These are phyloP conservation scores for Sorex fumeus DNA, from an alignment of 2,113 vertebrate genomes.

Conservation along the genomic window DNA sequence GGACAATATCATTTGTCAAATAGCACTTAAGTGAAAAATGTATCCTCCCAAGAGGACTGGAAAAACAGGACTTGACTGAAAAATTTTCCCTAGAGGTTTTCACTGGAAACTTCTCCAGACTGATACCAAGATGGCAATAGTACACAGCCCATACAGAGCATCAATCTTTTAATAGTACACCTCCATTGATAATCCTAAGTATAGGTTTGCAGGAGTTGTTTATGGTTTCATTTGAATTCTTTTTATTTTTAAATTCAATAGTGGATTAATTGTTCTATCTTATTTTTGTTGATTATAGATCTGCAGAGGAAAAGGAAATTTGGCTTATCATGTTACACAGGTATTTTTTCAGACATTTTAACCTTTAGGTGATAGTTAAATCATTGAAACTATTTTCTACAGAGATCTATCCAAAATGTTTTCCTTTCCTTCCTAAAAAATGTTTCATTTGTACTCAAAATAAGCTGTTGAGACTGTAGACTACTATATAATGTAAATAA, in stretches of 20 bases:
- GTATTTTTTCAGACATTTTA: constrained; percentile 87
- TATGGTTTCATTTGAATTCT: neutral
- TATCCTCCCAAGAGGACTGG: neutral
- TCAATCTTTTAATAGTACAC: neutral
- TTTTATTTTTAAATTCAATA: neutral
- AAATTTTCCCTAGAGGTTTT: neutral
- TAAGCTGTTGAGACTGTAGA: neutral
- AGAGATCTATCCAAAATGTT: neutral
- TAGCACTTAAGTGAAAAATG: neutral
- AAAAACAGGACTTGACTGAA: too few relatives aligned
- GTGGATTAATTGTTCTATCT: constrained; percentile 67
- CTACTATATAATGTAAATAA: constrained; percentile 23
- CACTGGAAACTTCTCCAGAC: neutral
- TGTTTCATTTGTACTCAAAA: constrained; percentile 27
- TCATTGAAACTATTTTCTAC: constrained; percentile 46
- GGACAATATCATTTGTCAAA: neutral
- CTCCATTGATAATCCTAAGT: neutral
- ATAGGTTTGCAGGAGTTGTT: neutral
- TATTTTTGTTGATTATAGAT: constrained; percentile 88
- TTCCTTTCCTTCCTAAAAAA: constrained; percentile 34
- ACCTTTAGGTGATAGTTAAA: constrained; percentile 49
- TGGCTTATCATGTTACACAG: constrained; percentile 95
- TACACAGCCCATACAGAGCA: neutral
- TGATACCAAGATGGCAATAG: too few relatives aligned
- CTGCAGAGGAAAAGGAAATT: constrained; percentile 94